Evolutionary conservation across 1,140 invertebrate species (phyloP), one percentile per base, ranked within the genome.

Genomic region (Drosophila serrata): DNA sequence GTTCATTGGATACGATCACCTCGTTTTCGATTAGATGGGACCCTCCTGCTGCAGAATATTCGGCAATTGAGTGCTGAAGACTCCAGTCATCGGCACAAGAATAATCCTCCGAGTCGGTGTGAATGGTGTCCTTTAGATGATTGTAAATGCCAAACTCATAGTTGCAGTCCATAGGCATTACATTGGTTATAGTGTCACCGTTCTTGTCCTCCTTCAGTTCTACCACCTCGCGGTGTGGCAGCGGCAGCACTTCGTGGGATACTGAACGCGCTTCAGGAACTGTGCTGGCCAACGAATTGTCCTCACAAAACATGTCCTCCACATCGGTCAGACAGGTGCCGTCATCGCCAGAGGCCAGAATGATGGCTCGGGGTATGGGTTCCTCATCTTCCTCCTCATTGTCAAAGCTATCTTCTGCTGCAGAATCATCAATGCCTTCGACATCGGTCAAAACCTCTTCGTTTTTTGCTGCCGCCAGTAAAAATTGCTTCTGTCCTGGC

Each of bases 341-440:
- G 58, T 85, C 82, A 46, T 90, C 92, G 22, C 84, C 93, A 59
- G 64, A 17, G 1, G 78, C 81, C 22, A 88, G 35, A 33, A 92
- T 90, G 6, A 92, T 78, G 13, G 91, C 91, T 19, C 82, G 78
- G 5, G 91, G 91, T 62, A 93, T 91, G 0, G 88, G 82, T 51
- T 91, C 61, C 24, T 82, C 68, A 33, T 90, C 70, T 1, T 91
- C 81, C 24, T 86, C 84, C 29, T 92, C 91, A 37, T 85, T 86
- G 70, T 92, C 91, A 45, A 91, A 90, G 57, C 88, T 88, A 11
- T 91, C 82, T 55, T 94, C 93, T 35, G 87, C 85, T 29, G 91
- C 93, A 6, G 93, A 94, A 48, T 93, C 86, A 42, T 94, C 91
- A 12, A 94, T 76, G 79, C 93, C 93, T 80, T 94, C 94, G 22